phyloP scores from a whole-genome alignment of 2,113 vertebrate genomes.

The Barbus barbus region DNA sequence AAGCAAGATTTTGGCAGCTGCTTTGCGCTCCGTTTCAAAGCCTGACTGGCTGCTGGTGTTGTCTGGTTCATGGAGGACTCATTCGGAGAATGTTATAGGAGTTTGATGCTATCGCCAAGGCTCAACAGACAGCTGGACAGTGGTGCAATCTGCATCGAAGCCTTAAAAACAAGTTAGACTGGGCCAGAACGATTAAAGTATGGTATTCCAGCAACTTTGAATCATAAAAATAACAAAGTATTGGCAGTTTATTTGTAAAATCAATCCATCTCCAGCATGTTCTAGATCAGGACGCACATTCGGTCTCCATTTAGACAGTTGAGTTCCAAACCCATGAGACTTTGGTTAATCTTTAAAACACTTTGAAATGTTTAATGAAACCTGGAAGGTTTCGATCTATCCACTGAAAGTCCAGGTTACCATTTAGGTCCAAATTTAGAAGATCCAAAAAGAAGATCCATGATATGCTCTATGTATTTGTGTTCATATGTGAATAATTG shows the following conservation, averaged over 20 bases:
- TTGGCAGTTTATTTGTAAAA: not conserved
- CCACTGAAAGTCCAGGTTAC: not conserved
- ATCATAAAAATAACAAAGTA: not conserved
- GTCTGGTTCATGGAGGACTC: constrained; percentile 30
- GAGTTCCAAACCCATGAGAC: not conserved
- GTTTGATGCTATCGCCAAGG: constrained; percentile 40
- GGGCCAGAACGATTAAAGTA: not conserved
- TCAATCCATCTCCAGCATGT: not conserved
- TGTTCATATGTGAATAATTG: not conserved
- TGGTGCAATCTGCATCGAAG: constrained; percentile 25
- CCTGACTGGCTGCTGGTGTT: constrained; percentile 17
- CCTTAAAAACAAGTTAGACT: constrained; percentile 1
- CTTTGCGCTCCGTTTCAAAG: constrained; percentile 24
- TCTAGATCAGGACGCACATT: not conserved
- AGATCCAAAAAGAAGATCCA: not conserved
- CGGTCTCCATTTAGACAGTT: not conserved
- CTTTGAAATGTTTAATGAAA: not conserved
- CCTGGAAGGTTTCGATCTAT: not conserved
- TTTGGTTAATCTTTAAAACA: not conserved
- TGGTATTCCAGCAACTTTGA: not conserved
- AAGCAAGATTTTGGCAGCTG: constrained; percentile 28
- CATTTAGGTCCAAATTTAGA: not conserved
- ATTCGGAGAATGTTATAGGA: constrained; percentile 13
- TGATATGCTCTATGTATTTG: not conserved
- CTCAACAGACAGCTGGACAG: constrained; percentile 36